These are phyloP conservation scores for Apotomis betuletana DNA, from an alignment of 2,888 invertebrate genomes.

Conservation along the genomic window DNA sequence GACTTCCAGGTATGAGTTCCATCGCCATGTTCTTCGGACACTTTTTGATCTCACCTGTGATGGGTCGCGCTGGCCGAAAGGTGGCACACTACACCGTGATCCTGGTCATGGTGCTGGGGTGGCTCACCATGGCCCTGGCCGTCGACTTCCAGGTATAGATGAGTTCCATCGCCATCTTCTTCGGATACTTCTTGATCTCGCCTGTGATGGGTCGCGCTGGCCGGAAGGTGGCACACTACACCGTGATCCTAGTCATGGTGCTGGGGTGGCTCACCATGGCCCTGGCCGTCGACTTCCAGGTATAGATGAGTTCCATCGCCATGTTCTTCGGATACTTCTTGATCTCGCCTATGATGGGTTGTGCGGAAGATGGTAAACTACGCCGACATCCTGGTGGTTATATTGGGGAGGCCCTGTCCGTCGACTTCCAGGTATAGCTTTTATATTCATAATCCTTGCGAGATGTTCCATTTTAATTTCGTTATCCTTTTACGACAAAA, in stretches of 20 bases:
- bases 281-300: slow-evolving; percentile 61
- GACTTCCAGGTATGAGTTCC: slow-evolving; percentile 54
- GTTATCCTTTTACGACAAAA: too few species aligned
- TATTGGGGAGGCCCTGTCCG: slow-evolving; percentile 79
- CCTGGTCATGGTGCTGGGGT: slow-evolving; percentile 73
- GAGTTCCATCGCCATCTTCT: slow-evolving; percentile 52
- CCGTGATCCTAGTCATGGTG: slow-evolving; percentile 71
- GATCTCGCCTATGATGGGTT: slow-evolving; percentile 70
- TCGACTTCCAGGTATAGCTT: slow-evolving; percentile 51
- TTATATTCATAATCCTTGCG: too few species aligned
- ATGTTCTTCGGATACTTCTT: slow-evolving; percentile 56
- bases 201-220: slow-evolving; percentile 76
- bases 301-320: slow-evolving; percentile 38
- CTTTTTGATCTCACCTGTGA: slow-evolving; percentile 59
- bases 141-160: slow-evolving; percentile 55
- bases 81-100: slow-evolving; percentile 71
- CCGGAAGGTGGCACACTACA: slow-evolving; percentile 71
- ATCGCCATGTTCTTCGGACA: slow-evolving; percentile 55
- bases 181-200: slow-evolving; percentile 57
- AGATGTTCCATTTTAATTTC: too few species aligned
- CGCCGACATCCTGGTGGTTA: slow-evolving; percentile 69
- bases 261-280: slow-evolving; percentile 78
- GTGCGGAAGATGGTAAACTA: slow-evolving; percentile 76
- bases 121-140: slow-evolving; percentile 74
- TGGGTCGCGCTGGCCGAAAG: slow-evolving; percentile 78